Evolutionary conservation across 2,888 invertebrate genomes (phyloP), one percentile per base, ranked within the genome.

Genomic region (Cataglyphis cursor): DNA sequence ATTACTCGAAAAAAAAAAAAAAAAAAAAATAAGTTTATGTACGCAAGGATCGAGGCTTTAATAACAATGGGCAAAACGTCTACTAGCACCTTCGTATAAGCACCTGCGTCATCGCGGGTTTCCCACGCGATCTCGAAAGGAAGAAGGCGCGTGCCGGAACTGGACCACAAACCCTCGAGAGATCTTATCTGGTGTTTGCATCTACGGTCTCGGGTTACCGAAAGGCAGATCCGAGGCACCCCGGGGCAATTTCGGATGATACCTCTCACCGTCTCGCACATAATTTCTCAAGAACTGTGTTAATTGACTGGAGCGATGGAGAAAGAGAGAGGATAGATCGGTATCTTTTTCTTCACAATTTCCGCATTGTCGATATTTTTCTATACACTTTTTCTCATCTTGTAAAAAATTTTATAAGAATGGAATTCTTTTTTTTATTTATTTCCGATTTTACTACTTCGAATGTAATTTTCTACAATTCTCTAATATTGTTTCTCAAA

Each of bases 61-160:
- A 70, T 70, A 68, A 54, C 2, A 24, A 38, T 21, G 4, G 21
- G 9, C 35, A 51, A n/a, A 18, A 51, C 6, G n/a, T 51, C 8
- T 48, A 18, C 48, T 57, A 15, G n/a, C 61, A 61, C 5, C 28
- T 64, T 75, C 21, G 4, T 1, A 48, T 21, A 15, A 54, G n/a
- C 66, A 68, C 41, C 70, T 70, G 48, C 41, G 31, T 48, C 28
- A 44, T 59, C 41, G 28, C 24, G 35, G 24, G 57, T 64, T 65
- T 76, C 85, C 68, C 82, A 70, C 68, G 80, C 57, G 76, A 35
- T 57, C 54, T 84, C 64, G 61, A 65, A 57, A 61, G 44, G 51
- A 74, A 73, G n/a, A 83, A 88, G 93, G 91, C 93, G 91, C 93
- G 93, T 93, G 93, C 93, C 93, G 91, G 93, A 93, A 92, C 90